Conservation (phyloP, 1,140 invertebrate species). For the Drosophila nannoptera region DNA sequence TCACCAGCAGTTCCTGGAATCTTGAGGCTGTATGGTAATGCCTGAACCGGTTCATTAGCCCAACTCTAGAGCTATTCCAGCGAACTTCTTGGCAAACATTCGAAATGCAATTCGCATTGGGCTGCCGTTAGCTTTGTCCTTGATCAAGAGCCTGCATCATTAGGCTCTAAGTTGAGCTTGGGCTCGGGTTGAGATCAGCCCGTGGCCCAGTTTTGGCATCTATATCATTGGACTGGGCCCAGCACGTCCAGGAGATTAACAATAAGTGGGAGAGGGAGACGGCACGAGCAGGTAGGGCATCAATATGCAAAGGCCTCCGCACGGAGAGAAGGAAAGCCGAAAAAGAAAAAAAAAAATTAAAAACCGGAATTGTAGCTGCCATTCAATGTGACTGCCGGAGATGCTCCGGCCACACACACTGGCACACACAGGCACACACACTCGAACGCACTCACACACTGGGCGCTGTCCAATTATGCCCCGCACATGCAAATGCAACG, state of each 20-base stretch:
- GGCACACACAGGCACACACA: conserved; percentile 16
- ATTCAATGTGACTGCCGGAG: conserved; percentile 44
- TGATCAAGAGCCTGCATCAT: background rate
- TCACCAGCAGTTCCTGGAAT: too few species aligned
- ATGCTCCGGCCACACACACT: conserved; percentile 7
- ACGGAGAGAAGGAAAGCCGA: conserved; percentile 14
- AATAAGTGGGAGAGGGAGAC: conserved; percentile 31
- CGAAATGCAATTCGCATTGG: too few species aligned
- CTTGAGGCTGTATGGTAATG: too few species aligned
- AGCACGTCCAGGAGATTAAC: conserved; percentile 27
- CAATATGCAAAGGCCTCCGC: conserved; percentile 64
- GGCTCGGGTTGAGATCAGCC: background rate
- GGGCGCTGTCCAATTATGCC: conserved; percentile 70
- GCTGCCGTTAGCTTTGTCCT: too few species aligned
- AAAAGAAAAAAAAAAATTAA: conserved; percentile 13
- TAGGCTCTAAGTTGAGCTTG: conserved; percentile 20
- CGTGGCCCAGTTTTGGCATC: conserved; percentile 57
- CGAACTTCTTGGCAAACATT: too few species aligned
- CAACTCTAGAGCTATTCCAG: too few species aligned
- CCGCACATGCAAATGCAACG: conserved; percentile 74
- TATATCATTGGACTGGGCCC: conserved; percentile 33
- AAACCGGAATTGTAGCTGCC: conserved; percentile 49
- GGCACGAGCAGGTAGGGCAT: conserved; percentile 18
- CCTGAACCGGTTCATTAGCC: too few species aligned
- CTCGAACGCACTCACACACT: conserved; percentile 13